Conservation (phyloP, 2,797 vertebrate genomes). For the Alcedo quadribrachys region DNA sequence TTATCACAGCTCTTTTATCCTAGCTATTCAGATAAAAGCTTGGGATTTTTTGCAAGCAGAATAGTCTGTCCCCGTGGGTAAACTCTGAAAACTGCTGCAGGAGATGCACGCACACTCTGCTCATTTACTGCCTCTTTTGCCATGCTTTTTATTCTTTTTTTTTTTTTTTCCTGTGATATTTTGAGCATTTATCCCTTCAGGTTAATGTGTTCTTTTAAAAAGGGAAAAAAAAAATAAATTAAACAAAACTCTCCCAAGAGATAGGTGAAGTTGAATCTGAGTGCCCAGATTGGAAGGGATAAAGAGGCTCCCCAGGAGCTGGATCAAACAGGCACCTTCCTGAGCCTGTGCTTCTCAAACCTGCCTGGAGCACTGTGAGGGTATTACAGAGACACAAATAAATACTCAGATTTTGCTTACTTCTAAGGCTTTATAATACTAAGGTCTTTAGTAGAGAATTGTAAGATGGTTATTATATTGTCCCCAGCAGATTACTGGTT, state of each 20-base stretch:
- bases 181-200: conserved; percentile 36
- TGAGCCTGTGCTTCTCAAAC: conserved; percentile 45
- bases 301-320: conserved; percentile 57
- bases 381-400: conserved; percentile 30
- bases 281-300: conserved; percentile 60
- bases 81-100: conserved; percentile 22
- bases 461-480: neutral
- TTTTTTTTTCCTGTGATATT: neutral
- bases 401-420: conserved; percentile 37
- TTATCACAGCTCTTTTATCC: conserved; percentile 7
- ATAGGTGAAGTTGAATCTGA: conserved; percentile 41
- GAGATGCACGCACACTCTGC: neutral
- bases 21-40: conserved; percentile 41
- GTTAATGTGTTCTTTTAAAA: conserved; percentile 61
- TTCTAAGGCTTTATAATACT: conserved; percentile 19
- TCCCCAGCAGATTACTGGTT: neutral
- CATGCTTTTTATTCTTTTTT: conserved; percentile 9
- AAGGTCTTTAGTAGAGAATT: neutral
- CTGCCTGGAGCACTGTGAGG: conserved; percentile 41
- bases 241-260: conserved; percentile 27
- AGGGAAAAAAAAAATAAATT: neutral
- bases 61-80: conserved; percentile 29
- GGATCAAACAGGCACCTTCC: conserved; percentile 23
- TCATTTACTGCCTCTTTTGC: neutral
- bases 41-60: conserved; percentile 27